Conservation (phyloP, 1,140 invertebrate species). For the Drosophila triauraria region DNA sequence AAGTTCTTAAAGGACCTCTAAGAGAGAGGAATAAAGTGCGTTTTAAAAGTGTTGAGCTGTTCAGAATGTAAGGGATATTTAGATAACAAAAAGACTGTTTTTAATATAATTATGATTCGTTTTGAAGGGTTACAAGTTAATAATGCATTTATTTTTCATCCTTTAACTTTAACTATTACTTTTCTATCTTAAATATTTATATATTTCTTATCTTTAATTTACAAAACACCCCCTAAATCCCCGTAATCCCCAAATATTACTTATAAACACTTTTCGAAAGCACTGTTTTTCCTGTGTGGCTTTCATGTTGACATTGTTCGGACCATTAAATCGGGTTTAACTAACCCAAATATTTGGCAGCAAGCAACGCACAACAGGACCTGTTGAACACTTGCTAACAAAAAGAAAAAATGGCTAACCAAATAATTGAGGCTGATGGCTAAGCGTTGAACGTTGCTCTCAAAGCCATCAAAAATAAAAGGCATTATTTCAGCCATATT, state of each 20-base stretch:
- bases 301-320: slow-evolving; percentile 41
- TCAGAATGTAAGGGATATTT: not conserved
- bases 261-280: not conserved
- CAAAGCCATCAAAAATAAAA: not conserved
- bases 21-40: not conserved
- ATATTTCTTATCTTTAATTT: not conserved
- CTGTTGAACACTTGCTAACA: slow-evolving; percentile 19
- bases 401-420: not conserved
- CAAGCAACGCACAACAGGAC: slow-evolving; percentile 25
- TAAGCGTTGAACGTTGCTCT: not conserved
- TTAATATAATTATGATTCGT: not conserved
- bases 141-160: not conserved
- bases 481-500: slow-evolving; percentile 12
- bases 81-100: not conserved
- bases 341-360: slow-evolving; percentile 47
- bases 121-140: not conserved
- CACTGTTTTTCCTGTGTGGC: slow-evolving; percentile 11
- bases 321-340: slow-evolving; percentile 44
- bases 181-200: not conserved
- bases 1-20: slow-evolving; percentile 11
- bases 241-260: not conserved
- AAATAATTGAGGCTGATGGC: slow-evolving; percentile 30
- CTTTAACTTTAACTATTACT: not conserved
- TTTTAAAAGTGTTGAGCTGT: not conserved
- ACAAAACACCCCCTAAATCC: too few relatives aligned